Evolutionary conservation across 2,797 vertebrate species (phyloP).

Genomic region (Nannoperca australis): DNA sequence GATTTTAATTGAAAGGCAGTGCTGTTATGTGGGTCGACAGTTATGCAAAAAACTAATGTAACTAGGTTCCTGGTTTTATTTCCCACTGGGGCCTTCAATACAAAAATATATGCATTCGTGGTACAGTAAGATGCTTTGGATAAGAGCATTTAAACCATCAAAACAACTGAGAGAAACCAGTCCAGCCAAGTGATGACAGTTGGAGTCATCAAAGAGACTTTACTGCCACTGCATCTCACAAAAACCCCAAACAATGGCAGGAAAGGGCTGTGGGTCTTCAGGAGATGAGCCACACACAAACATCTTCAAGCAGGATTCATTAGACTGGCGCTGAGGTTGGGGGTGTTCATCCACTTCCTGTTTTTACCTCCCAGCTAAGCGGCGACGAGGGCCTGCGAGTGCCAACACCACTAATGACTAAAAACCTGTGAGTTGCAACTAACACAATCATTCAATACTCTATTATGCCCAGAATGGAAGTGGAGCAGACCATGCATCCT

Average conservation of each 20-base stretch:
- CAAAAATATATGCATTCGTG: slow-evolving; percentile 13
- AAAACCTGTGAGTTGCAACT: slow-evolving; percentile 31
- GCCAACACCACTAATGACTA: slow-evolving; percentile 76
- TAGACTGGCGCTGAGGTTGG: slow-evolving; percentile 70
- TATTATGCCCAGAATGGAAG: slow-evolving; percentile 69
- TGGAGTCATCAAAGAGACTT: slow-evolving; percentile 72
- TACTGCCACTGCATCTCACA: slow-evolving; percentile 61
- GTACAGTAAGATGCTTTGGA: slow-evolving; percentile 17
- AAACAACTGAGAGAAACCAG: too few relatives aligned
- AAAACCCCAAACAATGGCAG: slow-evolving; percentile 81
- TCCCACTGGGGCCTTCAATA: not conserved
- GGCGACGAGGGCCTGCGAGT: slow-evolving; percentile 53
- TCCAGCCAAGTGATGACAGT: slow-evolving; percentile 67
- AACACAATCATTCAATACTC: slow-evolving; percentile 68
- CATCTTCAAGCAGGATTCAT: slow-evolving; percentile 77
- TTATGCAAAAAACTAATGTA: not conserved
- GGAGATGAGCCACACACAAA: slow-evolving; percentile 83
- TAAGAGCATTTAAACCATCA: slow-evolving; percentile 39
- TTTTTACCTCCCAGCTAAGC: slow-evolving; percentile 72
- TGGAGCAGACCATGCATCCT: slow-evolving; percentile 51
- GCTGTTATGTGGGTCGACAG: not conserved
- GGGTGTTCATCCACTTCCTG: slow-evolving; percentile 76
- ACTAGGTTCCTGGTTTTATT: not conserved
- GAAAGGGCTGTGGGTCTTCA: slow-evolving; percentile 77
- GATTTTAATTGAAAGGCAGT: not conserved